phyloP scores from a whole-genome alignment of 2,113 vertebrate genomes.

The Nesoenas mayeri region DNA sequence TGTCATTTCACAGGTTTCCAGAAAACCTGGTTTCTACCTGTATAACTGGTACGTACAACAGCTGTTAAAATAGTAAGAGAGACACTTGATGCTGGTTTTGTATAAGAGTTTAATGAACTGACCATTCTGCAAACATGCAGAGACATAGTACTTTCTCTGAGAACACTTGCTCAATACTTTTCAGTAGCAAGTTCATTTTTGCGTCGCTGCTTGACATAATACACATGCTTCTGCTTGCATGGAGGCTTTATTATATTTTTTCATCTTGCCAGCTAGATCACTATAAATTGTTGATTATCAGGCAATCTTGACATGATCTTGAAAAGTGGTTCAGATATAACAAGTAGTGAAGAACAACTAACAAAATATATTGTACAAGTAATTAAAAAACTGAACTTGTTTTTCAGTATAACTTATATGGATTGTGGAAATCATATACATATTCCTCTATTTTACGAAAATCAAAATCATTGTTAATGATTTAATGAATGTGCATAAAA shows the following conservation, averaged over 20 bases:
- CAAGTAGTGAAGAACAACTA: neutral
- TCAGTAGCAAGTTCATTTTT: neutral
- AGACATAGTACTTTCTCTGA: neutral
- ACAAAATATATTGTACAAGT: neutral
- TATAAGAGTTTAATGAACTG: neutral
- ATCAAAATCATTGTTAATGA: neutral
- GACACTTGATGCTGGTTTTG: neutral
- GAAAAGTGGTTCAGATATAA: neutral
- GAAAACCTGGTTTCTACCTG: neutral
- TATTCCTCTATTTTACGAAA: neutral
- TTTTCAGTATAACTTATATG: neutral
- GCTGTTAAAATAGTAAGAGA: neutral
- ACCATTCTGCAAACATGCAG: neutral
- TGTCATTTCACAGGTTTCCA: neutral
- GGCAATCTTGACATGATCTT: neutral
- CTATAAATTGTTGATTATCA: neutral
- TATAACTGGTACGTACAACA: neutral
- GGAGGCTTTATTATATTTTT: neutral
- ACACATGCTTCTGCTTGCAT: neutral
- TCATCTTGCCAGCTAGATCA: neutral
- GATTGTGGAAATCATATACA: neutral
- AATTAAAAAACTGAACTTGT: neutral
- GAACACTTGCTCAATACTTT: neutral
- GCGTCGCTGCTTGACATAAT: neutral
- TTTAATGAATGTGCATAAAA: neutral